Conservation (phyloP, 2,888 invertebrate genomes). For the Ceramica pisi region DNA sequence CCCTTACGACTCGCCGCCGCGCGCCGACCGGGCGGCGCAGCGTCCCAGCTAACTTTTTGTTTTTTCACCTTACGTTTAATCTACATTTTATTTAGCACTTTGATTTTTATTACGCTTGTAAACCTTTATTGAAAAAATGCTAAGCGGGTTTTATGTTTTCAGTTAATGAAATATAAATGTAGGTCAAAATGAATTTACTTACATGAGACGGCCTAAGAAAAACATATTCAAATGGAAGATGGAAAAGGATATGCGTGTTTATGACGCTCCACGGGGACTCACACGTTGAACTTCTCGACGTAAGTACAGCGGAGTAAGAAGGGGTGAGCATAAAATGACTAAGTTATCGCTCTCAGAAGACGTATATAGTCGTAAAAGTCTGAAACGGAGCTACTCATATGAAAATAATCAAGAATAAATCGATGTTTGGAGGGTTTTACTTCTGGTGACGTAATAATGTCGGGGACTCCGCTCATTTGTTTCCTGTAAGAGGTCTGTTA, state of each 20-base stretch:
- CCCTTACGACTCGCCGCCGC: conserved; percentile 69
- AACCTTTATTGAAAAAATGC: conserved; percentile 73
- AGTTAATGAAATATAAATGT: conserved; percentile 67
- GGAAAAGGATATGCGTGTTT: conserved; percentile 87
- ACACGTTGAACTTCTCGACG: conserved; percentile 84
- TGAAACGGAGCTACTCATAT: conserved; percentile 85
- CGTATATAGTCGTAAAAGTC: conserved; percentile 88
- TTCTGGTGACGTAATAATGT: conserved; percentile 65
- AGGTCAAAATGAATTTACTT: conserved; percentile 62
- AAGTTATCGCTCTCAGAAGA: conserved; percentile 90
- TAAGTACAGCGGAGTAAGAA: conserved; percentile 83
- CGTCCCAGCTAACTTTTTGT: conserved; percentile 72
- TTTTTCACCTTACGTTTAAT: conserved; percentile 74
- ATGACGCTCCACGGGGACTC: conserved; percentile 85
- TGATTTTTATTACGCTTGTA: conserved; percentile 75
- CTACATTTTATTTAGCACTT: conserved; percentile 75
- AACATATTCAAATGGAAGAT: conserved; percentile 84
- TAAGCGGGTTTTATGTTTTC: conserved; percentile 65
- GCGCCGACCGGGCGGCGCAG: conserved; percentile 45
- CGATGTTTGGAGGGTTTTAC: conserved; percentile 74
- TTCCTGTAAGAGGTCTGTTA: conserved; percentile 57
- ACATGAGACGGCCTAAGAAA: conserved; percentile 70
- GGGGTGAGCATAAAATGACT: conserved; percentile 90
- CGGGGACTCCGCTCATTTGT: conserved; percentile 58
- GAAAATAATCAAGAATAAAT: conserved; percentile 88